Percentiles rank a stretch among this genome's conserved stretches.
Evolutionary conservation across 1,140 invertebrate genomes (phyloP).

Genomic region (Caenorhabditis remanei): DNA sequence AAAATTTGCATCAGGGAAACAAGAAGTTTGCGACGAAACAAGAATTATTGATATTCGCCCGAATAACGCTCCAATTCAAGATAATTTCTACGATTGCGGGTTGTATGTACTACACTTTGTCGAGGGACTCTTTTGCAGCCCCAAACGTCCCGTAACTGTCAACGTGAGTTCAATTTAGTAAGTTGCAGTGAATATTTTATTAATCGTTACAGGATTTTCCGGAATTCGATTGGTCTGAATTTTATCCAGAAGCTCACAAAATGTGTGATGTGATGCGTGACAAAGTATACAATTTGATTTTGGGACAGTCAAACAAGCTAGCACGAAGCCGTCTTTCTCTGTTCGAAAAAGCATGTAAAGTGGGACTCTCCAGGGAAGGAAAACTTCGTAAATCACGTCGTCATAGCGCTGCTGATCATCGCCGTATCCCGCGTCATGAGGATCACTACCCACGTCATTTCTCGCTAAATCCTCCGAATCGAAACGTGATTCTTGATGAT

Average conservation of each 20-base stretch:
- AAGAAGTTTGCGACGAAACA: background rate
- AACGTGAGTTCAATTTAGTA: background rate
- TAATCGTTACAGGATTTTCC: background rate
- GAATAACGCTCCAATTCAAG: slow-evolving; percentile 16
- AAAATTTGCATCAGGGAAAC: background rate
- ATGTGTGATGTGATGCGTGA: slow-evolving; percentile 41
- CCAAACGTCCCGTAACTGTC: background rate
- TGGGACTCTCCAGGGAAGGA: background rate
- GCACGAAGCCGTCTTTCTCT: background rate
- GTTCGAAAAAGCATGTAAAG: background rate
- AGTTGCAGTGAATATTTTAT: background rate
- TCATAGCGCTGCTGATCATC: background rate
- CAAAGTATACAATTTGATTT: slow-evolving; percentile 20
- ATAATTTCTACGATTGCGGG: slow-evolving; percentile 36
- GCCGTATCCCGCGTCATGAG: background rate
- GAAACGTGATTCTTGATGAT: background rate
- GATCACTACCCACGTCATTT: background rate
- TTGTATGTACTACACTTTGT: slow-evolving; percentile 19
- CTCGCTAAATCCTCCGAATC: background rate
- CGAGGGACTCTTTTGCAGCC: background rate
- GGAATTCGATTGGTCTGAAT: background rate
- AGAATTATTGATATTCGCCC: background rate
- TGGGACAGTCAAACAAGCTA: too few species aligned
- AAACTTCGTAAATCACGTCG: background rate
- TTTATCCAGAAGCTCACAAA: background rate